phyloP scores from a whole-genome alignment of 1,140 invertebrate species.

The Ceratina australensis region DNA sequence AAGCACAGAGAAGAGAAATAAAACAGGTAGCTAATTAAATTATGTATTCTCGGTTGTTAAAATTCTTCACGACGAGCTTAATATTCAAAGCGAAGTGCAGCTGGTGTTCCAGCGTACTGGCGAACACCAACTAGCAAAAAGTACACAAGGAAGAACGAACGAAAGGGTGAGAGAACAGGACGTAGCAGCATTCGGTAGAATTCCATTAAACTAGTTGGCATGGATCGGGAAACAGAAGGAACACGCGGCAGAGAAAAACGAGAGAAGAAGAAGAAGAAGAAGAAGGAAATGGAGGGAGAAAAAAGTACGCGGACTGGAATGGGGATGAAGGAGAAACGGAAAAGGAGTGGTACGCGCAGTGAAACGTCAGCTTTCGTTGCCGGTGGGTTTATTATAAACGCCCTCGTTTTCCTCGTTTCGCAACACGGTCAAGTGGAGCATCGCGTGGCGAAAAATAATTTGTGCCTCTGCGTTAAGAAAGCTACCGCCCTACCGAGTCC shows the following conservation, averaged over 20 bases:
- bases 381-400: slow-evolving; percentile 66
- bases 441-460: slow-evolving; percentile 64
- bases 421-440: slow-evolving; percentile 60
- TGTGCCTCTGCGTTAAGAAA: slow-evolving; percentile 45
- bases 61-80: slow-evolving; percentile 29
- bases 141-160: neutral
- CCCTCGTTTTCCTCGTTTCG: slow-evolving; percentile 65
- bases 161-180: slow-evolving; percentile 22
- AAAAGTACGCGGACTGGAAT: slow-evolving; percentile 30
- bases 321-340: slow-evolving; percentile 30
- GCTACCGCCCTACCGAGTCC: slow-evolving; percentile 9
- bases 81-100: slow-evolving; percentile 15
- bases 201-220: slow-evolving; percentile 58
- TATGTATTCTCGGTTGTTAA: neutral
- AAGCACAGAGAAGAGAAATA: neutral
- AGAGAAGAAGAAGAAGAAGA: slow-evolving; percentile 25
- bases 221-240: slow-evolving; percentile 51
- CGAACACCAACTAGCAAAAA: slow-evolving; percentile 9
- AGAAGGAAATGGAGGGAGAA: slow-evolving; percentile 11
- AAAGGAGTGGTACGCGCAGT: slow-evolving; percentile 31
- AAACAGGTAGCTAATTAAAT: slow-evolving; percentile 6
- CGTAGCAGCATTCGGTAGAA: slow-evolving; percentile 41
- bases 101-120: neutral
- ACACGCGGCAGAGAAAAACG: slow-evolving; percentile 33
- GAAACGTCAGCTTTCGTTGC: slow-evolving; percentile 54